These are phyloP conservation scores for Dendropsophus ebraccatus DNA, from an alignment of 2,113 vertebrate species.

Conservation along the genomic window DNA sequence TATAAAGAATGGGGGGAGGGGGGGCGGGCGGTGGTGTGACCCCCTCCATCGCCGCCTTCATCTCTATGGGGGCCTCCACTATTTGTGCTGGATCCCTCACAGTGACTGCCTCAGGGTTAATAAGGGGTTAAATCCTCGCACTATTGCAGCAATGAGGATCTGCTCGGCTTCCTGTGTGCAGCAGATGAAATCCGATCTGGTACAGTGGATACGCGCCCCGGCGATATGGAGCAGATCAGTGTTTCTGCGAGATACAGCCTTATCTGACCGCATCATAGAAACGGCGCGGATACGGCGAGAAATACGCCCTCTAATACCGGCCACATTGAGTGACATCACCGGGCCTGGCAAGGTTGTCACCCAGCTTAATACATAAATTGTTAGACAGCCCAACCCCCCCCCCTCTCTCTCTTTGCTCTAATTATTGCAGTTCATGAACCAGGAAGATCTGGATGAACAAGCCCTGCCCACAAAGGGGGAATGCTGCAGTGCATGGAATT, in stretches of 20 bases:
- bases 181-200: neutral
- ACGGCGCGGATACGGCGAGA: no score
- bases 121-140: neutral
- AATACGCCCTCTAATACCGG: no score
- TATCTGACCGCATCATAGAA: neutral
- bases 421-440: neutral
- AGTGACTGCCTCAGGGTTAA: neutral
- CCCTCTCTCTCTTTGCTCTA: neutral
- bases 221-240: neutral
- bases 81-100: neutral
- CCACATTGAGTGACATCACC: no score
- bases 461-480: neutral
- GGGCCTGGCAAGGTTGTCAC: neutral
- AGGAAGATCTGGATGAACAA: neutral
- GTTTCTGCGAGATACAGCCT: neutral
- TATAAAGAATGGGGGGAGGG: neutral
- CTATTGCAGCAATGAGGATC: slow-evolving; percentile 1
- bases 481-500: neutral
- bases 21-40: neutral
- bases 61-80: neutral
- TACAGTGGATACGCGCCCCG: neutral
- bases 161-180: neutral
- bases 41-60: neutral
- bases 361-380: neutral
- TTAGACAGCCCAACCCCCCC: neutral